These are phyloP conservation scores for Nycticorax nycticorax DNA, from an alignment of 2,113 vertebrate genomes.

Conservation along the genomic window DNA sequence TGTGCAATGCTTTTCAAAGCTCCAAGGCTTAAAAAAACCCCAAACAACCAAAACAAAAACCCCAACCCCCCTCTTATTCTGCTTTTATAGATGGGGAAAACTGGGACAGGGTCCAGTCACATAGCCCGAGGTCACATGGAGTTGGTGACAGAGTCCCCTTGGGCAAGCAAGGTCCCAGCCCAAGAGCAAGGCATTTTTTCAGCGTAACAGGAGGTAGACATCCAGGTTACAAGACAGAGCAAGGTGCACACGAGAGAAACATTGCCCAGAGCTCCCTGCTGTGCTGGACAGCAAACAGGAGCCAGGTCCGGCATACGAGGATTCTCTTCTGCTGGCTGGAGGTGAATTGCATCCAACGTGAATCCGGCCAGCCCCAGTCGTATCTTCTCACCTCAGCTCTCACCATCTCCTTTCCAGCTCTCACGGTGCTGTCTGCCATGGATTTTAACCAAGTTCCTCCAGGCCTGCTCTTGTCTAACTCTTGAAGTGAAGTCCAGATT, in stretches of 20 bases:
- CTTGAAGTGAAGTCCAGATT: not conserved
- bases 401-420: not conserved
- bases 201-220: not conserved
- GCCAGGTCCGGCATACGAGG: accelerated
- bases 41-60: too few species aligned
- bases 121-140: not conserved
- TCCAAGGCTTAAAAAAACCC: not conserved
- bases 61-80: too few species aligned
- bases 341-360: accelerated
- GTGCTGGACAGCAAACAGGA: not conserved
- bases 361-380: not conserved
- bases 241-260: accelerated
- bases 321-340: not conserved
- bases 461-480: not conserved
- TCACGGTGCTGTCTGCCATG: accelerated
- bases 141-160: not conserved
- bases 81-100: not conserved
- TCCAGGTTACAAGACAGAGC: not conserved
- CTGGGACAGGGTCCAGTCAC: accelerated
- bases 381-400: not conserved
- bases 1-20: not conserved
- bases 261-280: not conserved
- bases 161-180: not conserved
- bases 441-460: not conserved
- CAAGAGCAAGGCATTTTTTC: not conserved